Conservation (phyloP, 2,113 vertebrate species). For the Tor tambroides region DNA sequence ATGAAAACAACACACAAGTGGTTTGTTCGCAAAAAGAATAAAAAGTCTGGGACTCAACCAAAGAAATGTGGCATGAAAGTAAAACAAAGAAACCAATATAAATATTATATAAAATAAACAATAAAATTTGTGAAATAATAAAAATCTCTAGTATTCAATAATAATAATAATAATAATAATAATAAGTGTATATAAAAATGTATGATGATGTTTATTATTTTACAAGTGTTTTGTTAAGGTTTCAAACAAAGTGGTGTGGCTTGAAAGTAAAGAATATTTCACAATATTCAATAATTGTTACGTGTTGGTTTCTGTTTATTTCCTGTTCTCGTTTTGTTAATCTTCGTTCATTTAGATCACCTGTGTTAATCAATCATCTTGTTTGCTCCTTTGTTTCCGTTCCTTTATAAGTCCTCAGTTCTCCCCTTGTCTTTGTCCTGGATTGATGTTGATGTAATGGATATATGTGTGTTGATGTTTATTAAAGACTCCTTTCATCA, state of each 20-base stretch:
- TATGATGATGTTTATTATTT: background rate
- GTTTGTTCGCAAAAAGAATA: background rate
- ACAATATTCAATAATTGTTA: too few relatives aligned
- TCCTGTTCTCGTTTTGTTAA: too few relatives aligned
- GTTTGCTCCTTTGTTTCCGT: too few relatives aligned
- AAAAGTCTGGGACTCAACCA: background rate
- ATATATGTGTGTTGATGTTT: too few relatives aligned
- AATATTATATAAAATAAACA: background rate
- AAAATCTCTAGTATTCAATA: background rate
- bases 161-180: background rate
- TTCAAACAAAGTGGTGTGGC: background rate
- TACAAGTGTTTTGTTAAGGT: background rate
- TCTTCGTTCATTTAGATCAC: too few relatives aligned
- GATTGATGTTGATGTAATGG: too few relatives aligned
- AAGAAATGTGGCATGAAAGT: background rate
- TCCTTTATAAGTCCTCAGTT: too few relatives aligned
- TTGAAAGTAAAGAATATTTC: background rate
- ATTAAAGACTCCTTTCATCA: too few relatives aligned
- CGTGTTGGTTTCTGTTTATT: too few relatives aligned
- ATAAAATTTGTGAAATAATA: background rate
- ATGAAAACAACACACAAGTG: background rate
- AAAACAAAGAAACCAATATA: background rate
- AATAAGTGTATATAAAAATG: too few relatives aligned
- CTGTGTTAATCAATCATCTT: too few relatives aligned
- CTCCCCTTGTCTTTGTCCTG: too few relatives aligned